Evolutionary conservation across 2,888 invertebrate species (phyloP), one percentile per base, ranked within the genome.

Genomic region (Pelosia muscerda): DNA sequence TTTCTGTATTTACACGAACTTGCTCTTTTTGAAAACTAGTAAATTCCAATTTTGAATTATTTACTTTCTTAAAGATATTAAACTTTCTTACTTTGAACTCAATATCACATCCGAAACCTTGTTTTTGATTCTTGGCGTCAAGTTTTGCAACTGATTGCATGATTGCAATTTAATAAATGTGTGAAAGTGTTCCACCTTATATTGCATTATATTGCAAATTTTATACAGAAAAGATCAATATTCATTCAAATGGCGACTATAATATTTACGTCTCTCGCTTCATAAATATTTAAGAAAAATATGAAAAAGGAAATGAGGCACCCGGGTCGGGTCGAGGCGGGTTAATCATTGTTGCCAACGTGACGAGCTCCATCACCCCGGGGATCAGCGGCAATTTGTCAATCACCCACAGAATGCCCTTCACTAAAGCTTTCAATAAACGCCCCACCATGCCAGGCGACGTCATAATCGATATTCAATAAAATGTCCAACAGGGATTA

Each of bases 311-410:
- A 69, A 77, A 82, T 73, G 66, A 68, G 78, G 71, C 71, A 49
- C 64, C 26, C 42, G 65, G 76, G 74, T 75, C 75, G 75, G 75
- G 75, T 72, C 72, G 67, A 26, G 65, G 25, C 66, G 84, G 88
- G 88, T 89, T 87, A 88, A 90, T 88, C 85, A 87, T 87, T 86
- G 87, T 86, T 86, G 83, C 76, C 81, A 75, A 78, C 86, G 84
- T 86, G 86, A 85, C 84, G 84, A 81, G 83, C 81, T 78, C 85
- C 85, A 84, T 85, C 88, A 83, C 84, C 83, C 82, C 74, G 81
- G 73, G 87, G 90, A 87, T 90, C 91, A 88, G 81, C 85, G 86
- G 86, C 89, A 88, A 94, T 94, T 92, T 92, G 91, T 93, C 93
- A 92, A 91, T 92, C 91, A 90, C 86, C 85, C 84, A 86, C 84